A percentile compares a stretch with the other conserved stretches of the same genome.
Conservation (phyloP, 2,797 vertebrate genomes). For the Heterohyrax brucei region DNA sequence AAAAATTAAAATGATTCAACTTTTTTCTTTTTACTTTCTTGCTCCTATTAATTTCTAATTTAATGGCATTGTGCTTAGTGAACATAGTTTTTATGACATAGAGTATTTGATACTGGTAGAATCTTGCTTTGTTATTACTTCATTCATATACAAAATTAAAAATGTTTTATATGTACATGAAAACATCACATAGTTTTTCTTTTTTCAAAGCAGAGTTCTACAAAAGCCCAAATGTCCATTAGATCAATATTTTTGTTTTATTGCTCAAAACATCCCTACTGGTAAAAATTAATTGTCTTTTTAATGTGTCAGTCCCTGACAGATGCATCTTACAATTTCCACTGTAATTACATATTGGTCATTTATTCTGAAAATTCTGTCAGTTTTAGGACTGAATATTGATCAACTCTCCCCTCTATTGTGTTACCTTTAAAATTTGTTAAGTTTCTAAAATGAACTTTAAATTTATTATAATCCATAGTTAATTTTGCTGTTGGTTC, state of each 20-base stretch:
- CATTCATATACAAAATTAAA: background rate
- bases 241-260: constrained; percentile 75
- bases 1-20: constrained; percentile 25
- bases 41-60: constrained; percentile 37
- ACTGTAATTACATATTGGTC: constrained; percentile 79
- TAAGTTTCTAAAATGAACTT: constrained; percentile 78
- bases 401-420: constrained; percentile 39
- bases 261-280: constrained; percentile 46
- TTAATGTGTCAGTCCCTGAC: constrained; percentile 59
- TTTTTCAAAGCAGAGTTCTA: constrained; percentile 29
- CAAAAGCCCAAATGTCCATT: background rate
- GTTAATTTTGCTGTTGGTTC: constrained; percentile 13
- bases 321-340: constrained; percentile 68
- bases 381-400: constrained; percentile 58
- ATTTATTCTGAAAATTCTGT: constrained; percentile 77
- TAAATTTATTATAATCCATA: constrained; percentile 77
- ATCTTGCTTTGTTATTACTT: constrained; percentile 40
- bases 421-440: constrained; percentile 76
- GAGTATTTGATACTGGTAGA: constrained; percentile 21
- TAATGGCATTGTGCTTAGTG: background rate
- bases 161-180: constrained; percentile 42
- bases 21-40: background rate
- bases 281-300: constrained; percentile 73
- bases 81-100: background rate
- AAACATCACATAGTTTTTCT: constrained; percentile 29